Base-by-base conservation (phyloP, 2,797 vertebrate genomes). In the Fundulus diaphanus region DNA sequence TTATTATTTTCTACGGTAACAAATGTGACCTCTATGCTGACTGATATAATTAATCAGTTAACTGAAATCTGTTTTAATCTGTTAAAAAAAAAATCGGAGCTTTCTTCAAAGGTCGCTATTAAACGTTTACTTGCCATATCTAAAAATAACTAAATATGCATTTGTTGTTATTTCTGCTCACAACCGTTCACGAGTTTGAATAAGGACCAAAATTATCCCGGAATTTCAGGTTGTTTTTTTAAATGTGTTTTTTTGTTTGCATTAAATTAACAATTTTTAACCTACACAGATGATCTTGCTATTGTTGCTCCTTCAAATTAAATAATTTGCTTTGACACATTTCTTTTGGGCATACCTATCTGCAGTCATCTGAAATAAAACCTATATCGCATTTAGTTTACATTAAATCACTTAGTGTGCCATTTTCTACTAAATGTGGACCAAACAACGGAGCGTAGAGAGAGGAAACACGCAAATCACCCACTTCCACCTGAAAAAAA, bases 401-500 rank as follows among this genome's bases (percentile, higher is more conserved):
- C 11, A 24, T 63, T 2, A 24, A 18, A 24, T 20, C 5, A 61
- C 24, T 24, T 37, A 12, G 4, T 12, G 12, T 24, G 33, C 20
- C 22, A 8, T 37, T 9, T 37, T 33, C 59, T 9, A 22, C 33
- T 42, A 46, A 13, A 9, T 40, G 27, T 0, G 65, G 24, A 6
- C 8, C 7, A 24, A 51, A 33, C 1, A 68, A 44, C 52, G 42
- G 5, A 44, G 78, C 29, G 29, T 70, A 35, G 13, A 66, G 81
- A 74, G 70, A 31, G 27, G 70, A 56, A 56, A 75, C 0, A 78
- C 22, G 31, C 42, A 70, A 70, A 8, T 5, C 11, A 81, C 70
- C 79, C 81, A 86, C 88, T 80, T 91, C 85, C 86, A 76, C 67
- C 59, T 48, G 56, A 75, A 67, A 16, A 71, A 42, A 73, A 70